These are phyloP conservation scores for Mythimna impura DNA, from an alignment of 2,888 invertebrate species.

Conservation along the genomic window DNA sequence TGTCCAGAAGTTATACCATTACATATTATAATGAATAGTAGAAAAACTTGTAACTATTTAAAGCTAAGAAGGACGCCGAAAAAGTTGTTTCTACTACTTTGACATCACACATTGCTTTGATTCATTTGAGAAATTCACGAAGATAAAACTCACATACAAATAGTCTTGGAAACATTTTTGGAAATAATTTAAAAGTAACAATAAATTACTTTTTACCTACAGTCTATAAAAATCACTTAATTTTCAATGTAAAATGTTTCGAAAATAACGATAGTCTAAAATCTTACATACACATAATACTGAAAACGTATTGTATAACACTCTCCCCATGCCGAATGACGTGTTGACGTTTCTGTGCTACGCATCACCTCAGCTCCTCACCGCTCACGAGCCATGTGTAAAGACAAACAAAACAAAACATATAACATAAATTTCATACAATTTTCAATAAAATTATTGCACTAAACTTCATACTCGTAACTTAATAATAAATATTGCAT, in stretches of 20 bases:
- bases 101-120: conserved; percentile 77
- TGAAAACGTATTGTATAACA: conserved; percentile 85
- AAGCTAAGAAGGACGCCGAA: conserved; percentile 88
- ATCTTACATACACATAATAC: conserved; percentile 88
- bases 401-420: conserved; percentile 86
- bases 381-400: conserved; percentile 75
- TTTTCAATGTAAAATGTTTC: conserved; percentile 82
- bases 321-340: conserved; percentile 79
- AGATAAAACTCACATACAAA: conserved; percentile 75
- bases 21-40: conserved; percentile 61
- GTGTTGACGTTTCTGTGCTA: conserved; percentile 71
- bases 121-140: conserved; percentile 70
- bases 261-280: conserved; percentile 85
- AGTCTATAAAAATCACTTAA: conserved; percentile 87
- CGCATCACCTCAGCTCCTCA: conserved; percentile 1
- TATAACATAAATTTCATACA: conserved; percentile 87
- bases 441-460: conserved; percentile 90
- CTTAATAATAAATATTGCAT: conserved; percentile 90
- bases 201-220: conserved; percentile 87
- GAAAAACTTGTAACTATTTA: conserved; percentile 80
- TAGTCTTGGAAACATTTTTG: conserved; percentile 84
- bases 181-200: conserved; percentile 89
- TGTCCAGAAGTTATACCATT: conserved; percentile 52
- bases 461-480: conserved; percentile 87
- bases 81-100: conserved; percentile 76